Evolutionary conservation across 2,113 vertebrate genomes (phyloP).

Genomic region (Cettia cetti): DNA sequence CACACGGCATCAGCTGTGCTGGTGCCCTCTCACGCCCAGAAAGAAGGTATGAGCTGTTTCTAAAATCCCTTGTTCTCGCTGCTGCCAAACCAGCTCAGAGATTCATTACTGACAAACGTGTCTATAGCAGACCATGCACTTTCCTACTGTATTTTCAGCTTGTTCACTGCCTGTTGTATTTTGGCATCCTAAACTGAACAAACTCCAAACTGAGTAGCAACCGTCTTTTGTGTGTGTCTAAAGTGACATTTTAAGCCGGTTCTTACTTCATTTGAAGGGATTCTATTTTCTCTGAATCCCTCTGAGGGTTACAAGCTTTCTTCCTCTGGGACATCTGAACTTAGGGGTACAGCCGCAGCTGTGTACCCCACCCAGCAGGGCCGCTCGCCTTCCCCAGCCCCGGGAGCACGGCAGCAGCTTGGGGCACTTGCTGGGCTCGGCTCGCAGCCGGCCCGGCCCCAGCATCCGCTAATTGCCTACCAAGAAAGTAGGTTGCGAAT

Average conservation of each 20-base stretch:
- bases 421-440: neutral
- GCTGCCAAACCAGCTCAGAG: neutral
- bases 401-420: accelerated
- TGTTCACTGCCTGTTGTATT: neutral
- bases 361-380: accelerated
- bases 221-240: neutral
- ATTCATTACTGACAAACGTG: neutral
- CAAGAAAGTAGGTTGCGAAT: constrained; percentile 1
- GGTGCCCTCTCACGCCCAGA: neutral
- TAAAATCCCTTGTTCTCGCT: accelerated
- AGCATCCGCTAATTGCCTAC: neutral
- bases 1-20: neutral
- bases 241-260: neutral
- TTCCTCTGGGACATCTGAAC: neutral
- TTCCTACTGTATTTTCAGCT: neutral
- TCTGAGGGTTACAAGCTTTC: neutral
- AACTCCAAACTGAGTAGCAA: neutral
- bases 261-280: neutral
- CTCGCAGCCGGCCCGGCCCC: neutral
- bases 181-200: neutral
- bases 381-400: accelerated
- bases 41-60: neutral
- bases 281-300: neutral
- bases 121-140: neutral
- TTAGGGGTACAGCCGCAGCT: accelerated